A percentile compares a stretch with the other conserved stretches of the same genome.
These are phyloP conservation scores for Misgurnus mizolepis DNA, from an alignment of 2,113 vertebrate species.

Conservation along the genomic window DNA sequence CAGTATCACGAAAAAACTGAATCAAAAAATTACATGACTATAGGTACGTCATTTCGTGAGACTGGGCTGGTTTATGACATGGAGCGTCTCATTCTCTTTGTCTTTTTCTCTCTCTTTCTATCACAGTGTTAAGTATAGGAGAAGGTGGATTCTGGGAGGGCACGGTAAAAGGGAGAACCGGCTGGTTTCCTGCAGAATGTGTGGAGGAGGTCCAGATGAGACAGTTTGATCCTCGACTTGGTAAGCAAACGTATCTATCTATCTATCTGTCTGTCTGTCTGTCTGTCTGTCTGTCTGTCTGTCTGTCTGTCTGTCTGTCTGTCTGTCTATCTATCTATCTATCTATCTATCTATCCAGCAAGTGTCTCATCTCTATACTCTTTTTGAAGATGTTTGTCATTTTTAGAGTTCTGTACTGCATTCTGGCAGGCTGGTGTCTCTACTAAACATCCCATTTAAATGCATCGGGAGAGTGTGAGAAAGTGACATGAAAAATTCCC, in stretches of 20 bases:
- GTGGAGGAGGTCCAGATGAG: slow-evolving; percentile 99
- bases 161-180: slow-evolving; percentile 92
- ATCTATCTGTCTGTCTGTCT: neutral
- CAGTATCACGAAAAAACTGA: too few relatives aligned
- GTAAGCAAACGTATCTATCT: slow-evolving; percentile 71
- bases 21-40: too few relatives aligned
- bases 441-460: slow-evolving; percentile 43
- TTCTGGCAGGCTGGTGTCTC: slow-evolving; percentile 1
- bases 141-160: slow-evolving; percentile 99
- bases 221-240: slow-evolving; percentile 88
- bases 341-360: neutral
- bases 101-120: slow-evolving; percentile 52
- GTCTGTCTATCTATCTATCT: neutral
- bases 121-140: slow-evolving; percentile 93
- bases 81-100: slow-evolving; percentile 28
- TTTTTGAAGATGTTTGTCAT: neutral
- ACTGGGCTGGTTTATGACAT: neutral
- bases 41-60: too few relatives aligned
- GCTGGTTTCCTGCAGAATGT: slow-evolving; percentile 98
- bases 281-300: neutral
- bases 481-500: slow-evolving; percentile 32
- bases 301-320: neutral
- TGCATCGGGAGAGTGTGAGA: slow-evolving; percentile 14
- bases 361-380: neutral
- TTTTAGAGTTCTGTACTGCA: neutral